Evolutionary conservation across 1,140 invertebrate species (phyloP), one percentile per base, ranked within the genome.

Genomic region (Acromyrmex charruanus): DNA sequence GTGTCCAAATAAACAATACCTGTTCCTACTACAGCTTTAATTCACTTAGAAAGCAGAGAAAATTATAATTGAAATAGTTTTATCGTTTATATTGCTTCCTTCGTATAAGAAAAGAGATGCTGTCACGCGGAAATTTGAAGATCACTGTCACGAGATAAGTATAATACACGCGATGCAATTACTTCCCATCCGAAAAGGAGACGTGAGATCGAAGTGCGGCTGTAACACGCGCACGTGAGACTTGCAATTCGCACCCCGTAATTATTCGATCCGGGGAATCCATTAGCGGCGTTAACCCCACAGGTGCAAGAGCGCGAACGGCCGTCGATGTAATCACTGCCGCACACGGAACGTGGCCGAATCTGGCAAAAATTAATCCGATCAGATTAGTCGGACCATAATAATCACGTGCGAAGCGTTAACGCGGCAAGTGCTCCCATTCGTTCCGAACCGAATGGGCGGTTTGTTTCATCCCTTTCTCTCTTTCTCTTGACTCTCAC

Each of bases 201-300:
- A 59, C 63, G 21, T 28, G 31, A 65, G 39, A 39, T 16, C 53
- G n/a, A 35, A 6, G 2, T 12, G n/a, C 44, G 35, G 44, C 18
- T 58, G 79, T 31, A 28, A 72, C 25, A 16, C 14, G 18, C 58
- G 49, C 72, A 71, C 71, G 72, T 55, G 58, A 91, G 58, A 90
- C 63, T 87, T 74, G 74, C 82, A 61, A 77, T 79, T 88, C 71
- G 65, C 66, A 87, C 79, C 87, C 87, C 87, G 74, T 85, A 91
- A 91, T 91, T 90, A 91, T 69, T 75, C 74, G 84, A 84, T 87
- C 59, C 72, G 72, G 79, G n/a, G 90, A 91, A 91, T 91, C 88
- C 89, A 91, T 91, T 91, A 91, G 89, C 84, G 21, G 63, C 18
- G 68, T 91, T 90, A 91, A 91, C 85, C 55, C 14, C 49, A 69